Evolutionary conservation across 2,888 invertebrate genomes (phyloP).

Genomic region (Diloba caeruleocephala): DNA sequence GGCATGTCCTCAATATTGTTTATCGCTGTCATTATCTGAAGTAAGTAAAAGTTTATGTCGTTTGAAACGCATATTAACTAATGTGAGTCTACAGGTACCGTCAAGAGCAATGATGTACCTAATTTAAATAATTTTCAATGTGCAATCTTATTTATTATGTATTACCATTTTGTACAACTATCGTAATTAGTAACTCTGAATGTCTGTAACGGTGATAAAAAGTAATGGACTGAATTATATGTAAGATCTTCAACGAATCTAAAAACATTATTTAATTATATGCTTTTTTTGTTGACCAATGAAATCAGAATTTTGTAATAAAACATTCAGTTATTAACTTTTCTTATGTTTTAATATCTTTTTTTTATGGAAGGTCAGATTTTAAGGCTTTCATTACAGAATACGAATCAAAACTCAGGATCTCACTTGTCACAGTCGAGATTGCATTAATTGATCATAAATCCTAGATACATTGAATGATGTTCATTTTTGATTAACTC

Average conservation of each 20-base stretch:
- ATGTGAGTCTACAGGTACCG: too few relatives aligned
- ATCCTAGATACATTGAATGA: too few relatives aligned
- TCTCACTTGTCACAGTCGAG: too few relatives aligned
- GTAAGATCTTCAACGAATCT: slow-evolving; percentile 69
- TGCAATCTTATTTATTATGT: slow-evolving; percentile 8
- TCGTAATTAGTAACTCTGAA: slow-evolving; percentile 42
- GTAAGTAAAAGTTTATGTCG: too few relatives aligned
- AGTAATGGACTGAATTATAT: slow-evolving; percentile 62
- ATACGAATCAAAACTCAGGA: too few relatives aligned
- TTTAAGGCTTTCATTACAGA: too few relatives aligned
- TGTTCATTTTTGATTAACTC: too few relatives aligned
- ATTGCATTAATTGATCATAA: too few relatives aligned
- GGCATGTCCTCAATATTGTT: too few relatives aligned
- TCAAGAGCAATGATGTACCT: too few relatives aligned
- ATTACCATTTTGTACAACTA: slow-evolving; percentile 17
- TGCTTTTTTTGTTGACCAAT: slow-evolving; percentile 28
- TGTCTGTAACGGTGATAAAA: slow-evolving; percentile 45
- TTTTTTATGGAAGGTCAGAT: not conserved
- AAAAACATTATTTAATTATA: slow-evolving; percentile 38
- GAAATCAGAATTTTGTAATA: slow-evolving; percentile 15
- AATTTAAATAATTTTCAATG: slow-evolving; percentile 1
- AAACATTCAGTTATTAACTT: not conserved
- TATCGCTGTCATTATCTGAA: too few relatives aligned
- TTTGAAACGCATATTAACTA: too few relatives aligned
- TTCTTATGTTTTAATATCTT: not conserved